Evolutionary conservation across 2,113 vertebrate genomes (phyloP).

Genomic region (Saiga tatarica): DNA sequence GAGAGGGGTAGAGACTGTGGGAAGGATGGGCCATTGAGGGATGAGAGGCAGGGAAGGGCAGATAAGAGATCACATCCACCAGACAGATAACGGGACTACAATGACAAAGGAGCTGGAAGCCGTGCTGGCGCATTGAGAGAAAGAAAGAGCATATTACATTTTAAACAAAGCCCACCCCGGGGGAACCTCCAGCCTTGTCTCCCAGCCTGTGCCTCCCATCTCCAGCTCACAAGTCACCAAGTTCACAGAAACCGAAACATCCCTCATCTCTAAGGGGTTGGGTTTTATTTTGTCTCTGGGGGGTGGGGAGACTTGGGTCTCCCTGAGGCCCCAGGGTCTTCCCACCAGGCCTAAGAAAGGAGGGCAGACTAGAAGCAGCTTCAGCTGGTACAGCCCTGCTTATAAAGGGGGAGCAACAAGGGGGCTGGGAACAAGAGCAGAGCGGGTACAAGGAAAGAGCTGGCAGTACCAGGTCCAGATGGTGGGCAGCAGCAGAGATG

Average conservation of each 20-base stretch:
- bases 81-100: not conserved
- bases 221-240: not conserved
- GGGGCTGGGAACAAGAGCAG: accelerated
- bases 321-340: not conserved
- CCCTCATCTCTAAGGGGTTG: not conserved
- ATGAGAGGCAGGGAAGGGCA: accelerated
- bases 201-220: not conserved
- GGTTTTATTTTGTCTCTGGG: not conserved
- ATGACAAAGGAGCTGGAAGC: not conserved
- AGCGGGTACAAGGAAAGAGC: accelerated
- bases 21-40: accelerated
- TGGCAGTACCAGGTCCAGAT: not conserved
- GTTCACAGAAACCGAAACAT: not conserved
- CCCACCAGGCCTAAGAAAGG: not conserved
- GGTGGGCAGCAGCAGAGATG: not conserved
- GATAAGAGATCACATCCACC: not conserved
- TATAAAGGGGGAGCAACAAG: not conserved
- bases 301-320: not conserved
- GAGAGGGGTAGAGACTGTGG: not conserved
- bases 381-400: not conserved
- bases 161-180: conserved; percentile 42
- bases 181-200: not conserved
- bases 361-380: not conserved
- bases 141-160: conserved; percentile 3
- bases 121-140: not conserved